phyloP scores from a whole-genome alignment of 2,797 vertebrate genomes.

The Mionectes olivaceus region DNA sequence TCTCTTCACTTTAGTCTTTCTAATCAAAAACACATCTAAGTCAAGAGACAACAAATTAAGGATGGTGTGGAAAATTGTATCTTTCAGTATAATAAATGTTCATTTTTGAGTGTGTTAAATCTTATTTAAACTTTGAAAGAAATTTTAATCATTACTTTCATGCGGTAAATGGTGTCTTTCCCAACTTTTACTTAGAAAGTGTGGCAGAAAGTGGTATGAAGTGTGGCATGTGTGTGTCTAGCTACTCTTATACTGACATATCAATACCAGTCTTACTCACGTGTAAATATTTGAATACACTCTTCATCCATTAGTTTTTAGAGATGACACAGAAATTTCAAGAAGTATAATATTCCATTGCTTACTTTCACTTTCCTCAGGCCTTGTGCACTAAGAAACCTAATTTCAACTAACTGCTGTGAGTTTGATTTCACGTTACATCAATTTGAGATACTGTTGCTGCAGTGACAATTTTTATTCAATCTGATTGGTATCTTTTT shows the following conservation, averaged over 20 bases:
- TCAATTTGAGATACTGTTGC: neutral
- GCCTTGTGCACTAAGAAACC: neutral
- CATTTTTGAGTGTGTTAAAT: neutral
- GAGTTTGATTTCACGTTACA: neutral
- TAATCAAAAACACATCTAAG: neutral
- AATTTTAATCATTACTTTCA: neutral
- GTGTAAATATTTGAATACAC: neutral
- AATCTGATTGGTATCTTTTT: neutral
- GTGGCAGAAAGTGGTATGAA: neutral
- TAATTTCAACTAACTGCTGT: neutral
- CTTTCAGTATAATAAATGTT: neutral
- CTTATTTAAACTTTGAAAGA: neutral
- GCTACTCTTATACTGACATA: neutral
- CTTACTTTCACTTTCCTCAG: neutral
- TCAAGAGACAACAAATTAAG: neutral
- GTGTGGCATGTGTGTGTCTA: neutral
- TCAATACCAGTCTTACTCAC: neutral
- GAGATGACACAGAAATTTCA: neutral
- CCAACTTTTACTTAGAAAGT: neutral
- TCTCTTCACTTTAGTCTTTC: neutral
- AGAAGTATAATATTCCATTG: neutral
- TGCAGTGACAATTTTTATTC: neutral
- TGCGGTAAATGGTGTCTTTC: neutral
- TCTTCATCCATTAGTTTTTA: neutral
- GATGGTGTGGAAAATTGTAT: neutral